Conservation (phyloP, 2,888 invertebrate species). For the Bimastos eiseni region DNA sequence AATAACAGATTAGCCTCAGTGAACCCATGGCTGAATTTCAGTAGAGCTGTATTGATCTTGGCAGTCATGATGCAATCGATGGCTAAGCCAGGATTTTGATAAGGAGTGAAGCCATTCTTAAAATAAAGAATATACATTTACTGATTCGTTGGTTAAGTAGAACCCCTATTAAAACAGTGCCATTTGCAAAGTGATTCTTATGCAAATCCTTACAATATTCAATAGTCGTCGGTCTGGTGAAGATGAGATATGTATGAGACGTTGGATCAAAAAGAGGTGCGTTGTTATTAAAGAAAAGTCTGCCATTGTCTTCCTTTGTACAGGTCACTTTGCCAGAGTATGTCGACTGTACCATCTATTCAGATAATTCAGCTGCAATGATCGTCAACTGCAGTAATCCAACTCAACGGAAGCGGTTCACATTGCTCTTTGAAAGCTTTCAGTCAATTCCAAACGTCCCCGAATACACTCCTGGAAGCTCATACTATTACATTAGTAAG, state of each 20-base stretch:
- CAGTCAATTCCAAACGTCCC: constrained; percentile 40
- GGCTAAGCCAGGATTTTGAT: not conserved
- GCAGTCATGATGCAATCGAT: not conserved
- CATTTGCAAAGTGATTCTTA: not conserved
- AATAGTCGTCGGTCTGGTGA: not conserved
- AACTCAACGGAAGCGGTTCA: constrained; percentile 37
- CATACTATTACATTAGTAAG: constrained; percentile 41
- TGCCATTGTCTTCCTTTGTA: not conserved
- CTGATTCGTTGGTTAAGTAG: not conserved
- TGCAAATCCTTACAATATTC: not conserved
- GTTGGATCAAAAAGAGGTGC: not conserved
- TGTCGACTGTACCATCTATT: constrained; percentile 31
- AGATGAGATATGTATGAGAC: not conserved
- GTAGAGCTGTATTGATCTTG: not conserved
- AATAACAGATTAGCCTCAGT: not conserved
- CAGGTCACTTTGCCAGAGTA: constrained; percentile 35
- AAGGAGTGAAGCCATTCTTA: not conserved
- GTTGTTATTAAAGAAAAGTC: not conserved
- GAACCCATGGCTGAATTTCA: not conserved
- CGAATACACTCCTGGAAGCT: constrained; percentile 36
- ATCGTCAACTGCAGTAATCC: constrained; percentile 42
- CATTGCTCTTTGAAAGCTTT: constrained; percentile 39
- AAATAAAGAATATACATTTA: not conserved
- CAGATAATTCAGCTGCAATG: constrained; percentile 29
- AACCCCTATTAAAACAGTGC: not conserved